phyloP scores from a whole-genome alignment of 1,140 invertebrate species.

The Heliconius hewitsoni region DNA sequence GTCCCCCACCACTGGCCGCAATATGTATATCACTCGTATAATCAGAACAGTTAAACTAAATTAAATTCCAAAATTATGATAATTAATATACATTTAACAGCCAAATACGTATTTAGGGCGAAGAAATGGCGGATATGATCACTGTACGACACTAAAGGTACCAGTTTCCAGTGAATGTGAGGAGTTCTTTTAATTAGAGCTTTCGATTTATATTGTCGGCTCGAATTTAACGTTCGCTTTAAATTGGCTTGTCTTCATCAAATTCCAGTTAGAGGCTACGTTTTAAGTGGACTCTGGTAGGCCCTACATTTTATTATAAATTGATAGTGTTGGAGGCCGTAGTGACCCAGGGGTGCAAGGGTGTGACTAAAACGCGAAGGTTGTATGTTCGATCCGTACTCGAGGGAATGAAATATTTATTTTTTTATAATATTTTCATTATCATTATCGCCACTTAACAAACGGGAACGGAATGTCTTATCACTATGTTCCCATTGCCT shows the following conservation, averaged over 20 bases:
- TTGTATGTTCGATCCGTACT: no score
- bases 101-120: background rate
- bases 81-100: background rate
- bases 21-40: no score
- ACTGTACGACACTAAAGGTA: background rate
- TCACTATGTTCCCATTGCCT: no score
- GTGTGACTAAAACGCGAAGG: no score
- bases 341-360: no score
- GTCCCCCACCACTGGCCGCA: no score
- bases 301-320: background rate
- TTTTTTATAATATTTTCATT: no score
- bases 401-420: no score
- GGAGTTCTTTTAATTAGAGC: conserved; percentile 22
- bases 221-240: conserved; percentile 18
- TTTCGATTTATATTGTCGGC: background rate
- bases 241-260: conserved; percentile 2
- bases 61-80: background rate
- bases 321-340: background rate
- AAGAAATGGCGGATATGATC: background rate
- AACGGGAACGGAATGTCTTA: no score
- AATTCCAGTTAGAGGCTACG: background rate
- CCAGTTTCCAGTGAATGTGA: conserved; percentile 10
- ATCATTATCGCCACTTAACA: no score
- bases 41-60: background rate
- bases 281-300: background rate